Evolutionary conservation across 2,797 vertebrate genomes (phyloP).

Genomic region (Alfaro cultratus): DNA sequence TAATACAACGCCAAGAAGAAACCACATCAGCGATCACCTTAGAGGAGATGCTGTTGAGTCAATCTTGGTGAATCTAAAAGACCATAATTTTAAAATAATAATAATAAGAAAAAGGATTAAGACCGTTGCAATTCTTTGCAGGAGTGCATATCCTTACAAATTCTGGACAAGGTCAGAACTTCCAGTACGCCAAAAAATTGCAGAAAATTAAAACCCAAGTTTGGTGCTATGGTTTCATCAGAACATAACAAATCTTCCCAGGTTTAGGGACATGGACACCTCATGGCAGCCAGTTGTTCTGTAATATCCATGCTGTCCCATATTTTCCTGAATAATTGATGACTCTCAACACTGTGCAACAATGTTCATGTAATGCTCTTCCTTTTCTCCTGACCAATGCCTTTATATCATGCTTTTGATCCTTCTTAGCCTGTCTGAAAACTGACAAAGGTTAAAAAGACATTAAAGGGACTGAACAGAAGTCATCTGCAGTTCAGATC

Average conservation of each 20-base stretch:
- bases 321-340: background rate
- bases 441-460: background rate
- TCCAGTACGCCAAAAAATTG: background rate
- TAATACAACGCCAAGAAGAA: background rate
- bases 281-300: background rate
- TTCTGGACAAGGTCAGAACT: background rate
- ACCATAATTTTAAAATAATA: background rate
- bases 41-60: background rate
- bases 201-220: background rate
- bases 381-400: background rate
- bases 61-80: background rate
- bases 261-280: background rate
- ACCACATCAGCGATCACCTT: background rate
- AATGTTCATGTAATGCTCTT: background rate
- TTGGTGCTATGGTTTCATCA: background rate
- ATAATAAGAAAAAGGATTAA: background rate
- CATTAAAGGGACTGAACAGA: background rate
- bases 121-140: background rate
- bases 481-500: background rate
- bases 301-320: background rate
- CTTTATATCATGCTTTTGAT: background rate
- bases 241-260: background rate
- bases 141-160: background rate
- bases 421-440: background rate
- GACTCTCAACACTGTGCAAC: background rate